Base-by-base conservation (phyloP, 2,113 vertebrate genomes). In the Ictidomys tridecemlineatus region DNA sequence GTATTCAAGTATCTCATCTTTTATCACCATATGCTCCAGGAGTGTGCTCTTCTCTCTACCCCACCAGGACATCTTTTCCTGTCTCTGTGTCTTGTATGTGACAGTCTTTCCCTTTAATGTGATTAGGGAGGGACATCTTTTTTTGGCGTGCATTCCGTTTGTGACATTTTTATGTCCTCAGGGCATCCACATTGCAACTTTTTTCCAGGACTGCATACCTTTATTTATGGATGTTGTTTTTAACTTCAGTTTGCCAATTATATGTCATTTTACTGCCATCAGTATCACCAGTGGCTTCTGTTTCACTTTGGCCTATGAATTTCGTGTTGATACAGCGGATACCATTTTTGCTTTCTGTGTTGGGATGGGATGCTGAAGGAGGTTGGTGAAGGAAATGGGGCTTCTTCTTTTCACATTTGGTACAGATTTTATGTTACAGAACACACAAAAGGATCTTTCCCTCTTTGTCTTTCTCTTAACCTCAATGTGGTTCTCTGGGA, bases 131-230 rank as follows among this genome's bases (percentile, higher is more conserved):
- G 86, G 16, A 79, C 42, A 76, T 84, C 34, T 79, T 82, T 84
- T 86, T 67, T 37, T 2, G 34, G 24, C 37, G 4, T 61, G 83
- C 77, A 53, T 94, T 85, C 56, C 22, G 22, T 76, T 82, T 82
- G 63, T 97, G 96, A 97, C 94, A 95, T 85, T 91, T 91, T 95
- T 83, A 58, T 89, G 58, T 79, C 94, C 77, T 42, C 30, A 24
- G 89, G 85, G 69, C 56, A 93, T 28, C 88, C 37, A 32, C 13
- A 39, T 91, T 93, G 80, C 82, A 91, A n/a, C 32, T 34, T 72
- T 51, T 87, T 95, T 72, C n/a, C 48, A 91, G 37, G 48, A 63
- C 1, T 2, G 37, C 65, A 28, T 32, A 82, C 32, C 73, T 72
- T 70, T 48, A 78, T 69, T 73, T 76, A 92, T 61, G 73, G 73